phyloP scores from a whole-genome alignment of 1,140 invertebrate species.

The Kradibia gibbosae region DNA sequence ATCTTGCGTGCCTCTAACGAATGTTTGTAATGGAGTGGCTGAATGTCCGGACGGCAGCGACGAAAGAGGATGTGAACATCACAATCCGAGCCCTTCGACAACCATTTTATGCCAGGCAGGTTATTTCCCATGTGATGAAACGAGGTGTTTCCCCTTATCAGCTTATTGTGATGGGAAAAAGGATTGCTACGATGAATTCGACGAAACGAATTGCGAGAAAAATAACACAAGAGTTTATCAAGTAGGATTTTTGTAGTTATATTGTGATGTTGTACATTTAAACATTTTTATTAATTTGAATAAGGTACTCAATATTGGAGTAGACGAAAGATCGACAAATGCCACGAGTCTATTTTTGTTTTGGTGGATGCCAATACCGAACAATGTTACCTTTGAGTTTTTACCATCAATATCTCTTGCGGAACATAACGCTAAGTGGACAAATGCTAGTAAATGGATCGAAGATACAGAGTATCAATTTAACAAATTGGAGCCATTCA shows the following conservation, averaged over 20 bases:
- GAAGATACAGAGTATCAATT: slow-evolving; percentile 75
- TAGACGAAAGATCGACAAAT: slow-evolving; percentile 72
- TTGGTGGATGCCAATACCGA: slow-evolving; percentile 74
- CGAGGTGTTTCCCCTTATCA: slow-evolving; percentile 75
- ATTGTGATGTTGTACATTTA: neutral
- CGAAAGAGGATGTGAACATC: slow-evolving; percentile 75
- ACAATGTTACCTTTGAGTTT: slow-evolving; percentile 74
- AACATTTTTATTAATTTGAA: slow-evolving; percentile 2
- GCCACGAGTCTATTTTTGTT: slow-evolving; percentile 72
- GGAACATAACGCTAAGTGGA: slow-evolving; percentile 69
- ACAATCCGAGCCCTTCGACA: slow-evolving; percentile 61
- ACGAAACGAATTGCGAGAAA: slow-evolving; percentile 79
- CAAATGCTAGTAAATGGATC: slow-evolving; percentile 75
- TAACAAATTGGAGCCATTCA: slow-evolving; percentile 78
- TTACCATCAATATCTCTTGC: slow-evolving; percentile 74
- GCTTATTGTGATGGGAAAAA: slow-evolving; percentile 78
- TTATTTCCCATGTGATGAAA: slow-evolving; percentile 78
- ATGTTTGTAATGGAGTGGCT: slow-evolving; percentile 78
- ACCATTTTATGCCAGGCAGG: slow-evolving; percentile 73
- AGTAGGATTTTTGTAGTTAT: slow-evolving; percentile 53
- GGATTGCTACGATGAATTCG: slow-evolving; percentile 82
- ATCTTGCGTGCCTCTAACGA: slow-evolving; percentile 78
- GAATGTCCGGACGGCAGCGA: slow-evolving; percentile 89
- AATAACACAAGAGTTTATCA: slow-evolving; percentile 72
- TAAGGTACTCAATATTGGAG: slow-evolving; percentile 69